phyloP scores from a whole-genome alignment of 2,113 vertebrate genomes.

The Vireo altiloquus region DNA sequence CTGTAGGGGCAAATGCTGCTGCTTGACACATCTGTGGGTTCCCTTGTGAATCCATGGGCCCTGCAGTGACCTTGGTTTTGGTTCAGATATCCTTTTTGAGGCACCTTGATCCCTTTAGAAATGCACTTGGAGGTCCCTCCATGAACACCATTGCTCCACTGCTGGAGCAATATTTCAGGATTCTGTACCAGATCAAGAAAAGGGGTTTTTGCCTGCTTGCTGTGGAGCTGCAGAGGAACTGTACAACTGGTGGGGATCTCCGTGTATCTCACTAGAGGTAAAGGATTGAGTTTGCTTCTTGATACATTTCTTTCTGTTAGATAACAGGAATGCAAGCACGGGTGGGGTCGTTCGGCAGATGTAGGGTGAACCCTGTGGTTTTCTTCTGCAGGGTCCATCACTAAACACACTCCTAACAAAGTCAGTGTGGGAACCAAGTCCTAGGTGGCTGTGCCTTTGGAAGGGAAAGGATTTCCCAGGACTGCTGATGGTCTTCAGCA shows the following conservation, averaged over 20 bases:
- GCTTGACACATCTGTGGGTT: fast-evolving
- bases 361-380: not conserved
- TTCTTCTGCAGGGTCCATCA: not conserved
- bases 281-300: not conserved
- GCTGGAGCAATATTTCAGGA: not conserved
- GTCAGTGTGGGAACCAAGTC: not conserved
- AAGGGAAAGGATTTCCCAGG: not conserved
- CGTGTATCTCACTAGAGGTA: not conserved
- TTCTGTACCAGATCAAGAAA: not conserved
- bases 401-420: not conserved
- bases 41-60: fast-evolving
- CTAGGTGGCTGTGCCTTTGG: not conserved
- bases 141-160: fast-evolving
- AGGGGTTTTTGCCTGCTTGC: not conserved
- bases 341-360: not conserved
- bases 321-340: not conserved
- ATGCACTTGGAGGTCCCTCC: fast-evolving
- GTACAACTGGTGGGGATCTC: not conserved
- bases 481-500: not conserved
- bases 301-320: not conserved
- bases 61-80: fast-evolving
- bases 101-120: not conserved
- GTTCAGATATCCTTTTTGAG: fast-evolving
- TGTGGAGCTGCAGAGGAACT: not conserved
- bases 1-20: not conserved